These are phyloP conservation scores for Urophycis tenuis DNA, from an alignment of 2,797 vertebrate genomes.

Conservation along the genomic window DNA sequence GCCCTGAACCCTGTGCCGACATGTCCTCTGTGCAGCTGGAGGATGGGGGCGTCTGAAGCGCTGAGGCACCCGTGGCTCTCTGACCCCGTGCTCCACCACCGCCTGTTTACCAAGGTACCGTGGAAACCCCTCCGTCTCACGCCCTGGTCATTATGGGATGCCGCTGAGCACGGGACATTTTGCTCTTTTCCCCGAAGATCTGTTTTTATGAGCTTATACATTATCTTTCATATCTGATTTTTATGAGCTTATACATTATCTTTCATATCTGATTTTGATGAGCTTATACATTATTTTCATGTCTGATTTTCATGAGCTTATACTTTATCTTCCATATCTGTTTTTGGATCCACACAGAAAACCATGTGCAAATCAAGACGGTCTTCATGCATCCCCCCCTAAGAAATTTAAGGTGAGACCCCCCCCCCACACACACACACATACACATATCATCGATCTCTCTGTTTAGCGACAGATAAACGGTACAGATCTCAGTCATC, in stretches of 20 bases:
- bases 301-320: neutral
- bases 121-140: neutral
- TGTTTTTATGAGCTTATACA: neutral
- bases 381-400: slow-evolving; percentile 62
- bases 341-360: slow-evolving; percentile 52
- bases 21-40: slow-evolving; percentile 75
- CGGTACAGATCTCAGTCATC: neutral
- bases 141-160: neutral
- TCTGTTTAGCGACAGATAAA: neutral
- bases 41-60: slow-evolving; percentile 87
- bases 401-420: slow-evolving; percentile 77
- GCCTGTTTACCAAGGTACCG: slow-evolving; percentile 75
- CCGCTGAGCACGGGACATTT: neutral
- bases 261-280: no score
- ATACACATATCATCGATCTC: neutral
- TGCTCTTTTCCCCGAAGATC: neutral
- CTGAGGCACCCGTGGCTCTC: slow-evolving; percentile 92
- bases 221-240: no score
- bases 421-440: no score
- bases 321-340: no score
- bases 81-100: slow-evolving; percentile 79
- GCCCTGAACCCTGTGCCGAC: neutral
- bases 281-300: neutral
- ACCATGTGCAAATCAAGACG: slow-evolving; percentile 69
- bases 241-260: neutral